Evolutionary conservation across 2,113 vertebrate species (phyloP).

Genomic region (Nesoenas mayeri): DNA sequence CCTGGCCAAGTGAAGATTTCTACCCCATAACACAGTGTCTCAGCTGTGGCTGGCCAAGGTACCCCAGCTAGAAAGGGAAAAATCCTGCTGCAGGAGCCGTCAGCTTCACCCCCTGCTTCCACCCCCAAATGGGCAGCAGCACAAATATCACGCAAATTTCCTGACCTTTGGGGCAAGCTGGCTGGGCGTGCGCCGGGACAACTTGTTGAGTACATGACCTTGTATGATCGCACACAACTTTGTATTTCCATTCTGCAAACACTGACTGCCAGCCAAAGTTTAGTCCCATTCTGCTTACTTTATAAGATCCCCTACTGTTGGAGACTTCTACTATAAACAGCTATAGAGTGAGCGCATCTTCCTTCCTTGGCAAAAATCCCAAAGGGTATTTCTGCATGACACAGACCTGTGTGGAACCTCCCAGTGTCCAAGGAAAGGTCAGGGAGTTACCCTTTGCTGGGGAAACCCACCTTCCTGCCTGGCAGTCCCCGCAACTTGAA

Average conservation of each 20-base stretch:
- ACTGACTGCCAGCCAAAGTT: not conserved
- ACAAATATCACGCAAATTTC: not conserved
- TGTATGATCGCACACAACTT: accelerated
- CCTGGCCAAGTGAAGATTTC: not conserved
- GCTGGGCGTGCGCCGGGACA: accelerated
- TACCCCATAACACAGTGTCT: not conserved
- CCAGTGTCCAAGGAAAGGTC: not conserved
- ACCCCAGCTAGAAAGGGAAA: not conserved
- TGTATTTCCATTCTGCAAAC: not conserved
- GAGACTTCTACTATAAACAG: not conserved
- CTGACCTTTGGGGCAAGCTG: not conserved
- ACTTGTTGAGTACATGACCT: not conserved
- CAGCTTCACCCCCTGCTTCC: not conserved
- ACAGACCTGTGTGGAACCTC: not conserved
- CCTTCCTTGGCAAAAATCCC: not conserved
- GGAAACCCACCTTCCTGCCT: not conserved
- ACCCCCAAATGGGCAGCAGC: not conserved
- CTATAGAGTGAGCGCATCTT: not conserved
- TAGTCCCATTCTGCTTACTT: not conserved
- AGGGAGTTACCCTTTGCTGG: not conserved
- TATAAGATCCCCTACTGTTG: not conserved
- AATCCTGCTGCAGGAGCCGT: not conserved
- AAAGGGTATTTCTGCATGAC: not conserved
- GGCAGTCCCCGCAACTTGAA: accelerated
- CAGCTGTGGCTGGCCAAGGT: not conserved